A percentile compares a stretch with the other conserved stretches of the same genome.
phyloP scores from a whole-genome alignment of 2,797 vertebrate species.

The Podarcis siculus region DNA sequence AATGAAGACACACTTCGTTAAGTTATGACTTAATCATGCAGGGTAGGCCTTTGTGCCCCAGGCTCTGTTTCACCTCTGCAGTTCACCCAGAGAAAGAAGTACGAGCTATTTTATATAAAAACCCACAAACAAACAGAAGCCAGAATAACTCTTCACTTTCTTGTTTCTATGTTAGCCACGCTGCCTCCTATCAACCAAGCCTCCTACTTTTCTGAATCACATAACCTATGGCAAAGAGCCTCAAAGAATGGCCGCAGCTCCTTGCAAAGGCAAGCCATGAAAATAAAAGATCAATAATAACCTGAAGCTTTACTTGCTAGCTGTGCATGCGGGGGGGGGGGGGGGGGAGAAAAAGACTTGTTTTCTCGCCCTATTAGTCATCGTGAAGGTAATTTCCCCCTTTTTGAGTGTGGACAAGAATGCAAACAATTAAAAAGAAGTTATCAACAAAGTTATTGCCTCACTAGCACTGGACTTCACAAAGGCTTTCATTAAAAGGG shows the following conservation, averaged over 20 bases:
- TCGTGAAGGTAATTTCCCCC: not conserved
- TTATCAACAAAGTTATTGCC: not conserved
- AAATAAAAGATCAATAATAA: constrained; percentile 40
- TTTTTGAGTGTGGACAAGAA: not conserved
- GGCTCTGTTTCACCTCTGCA: constrained; percentile 27
- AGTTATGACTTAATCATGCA: constrained; percentile 10
- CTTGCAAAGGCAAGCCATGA: constrained; percentile 38
- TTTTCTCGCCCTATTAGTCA: not conserved
- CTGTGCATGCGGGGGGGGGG: not conserved
- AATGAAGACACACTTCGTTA: constrained; percentile 39
- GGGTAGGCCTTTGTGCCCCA: constrained; percentile 19
- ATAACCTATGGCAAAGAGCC: constrained; percentile 11
- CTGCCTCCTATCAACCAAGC: constrained; percentile 2
- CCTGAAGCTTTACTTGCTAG: not conserved
- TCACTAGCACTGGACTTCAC: not conserved
- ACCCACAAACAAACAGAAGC: not conserved
- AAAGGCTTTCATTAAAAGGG: constrained; percentile 7
- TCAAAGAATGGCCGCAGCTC: not conserved
- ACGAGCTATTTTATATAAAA: constrained; percentile 7
- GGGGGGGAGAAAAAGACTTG: not conserved
- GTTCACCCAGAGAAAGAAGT: not conserved
- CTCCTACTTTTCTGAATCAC: not conserved
- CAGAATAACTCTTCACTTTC: not conserved
- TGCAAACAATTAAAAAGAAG: not conserved
- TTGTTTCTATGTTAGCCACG: constrained; percentile 27